Base-by-base conservation (phyloP, 2,797 vertebrate genomes). In the Silurus lanzhouensis region DNA sequence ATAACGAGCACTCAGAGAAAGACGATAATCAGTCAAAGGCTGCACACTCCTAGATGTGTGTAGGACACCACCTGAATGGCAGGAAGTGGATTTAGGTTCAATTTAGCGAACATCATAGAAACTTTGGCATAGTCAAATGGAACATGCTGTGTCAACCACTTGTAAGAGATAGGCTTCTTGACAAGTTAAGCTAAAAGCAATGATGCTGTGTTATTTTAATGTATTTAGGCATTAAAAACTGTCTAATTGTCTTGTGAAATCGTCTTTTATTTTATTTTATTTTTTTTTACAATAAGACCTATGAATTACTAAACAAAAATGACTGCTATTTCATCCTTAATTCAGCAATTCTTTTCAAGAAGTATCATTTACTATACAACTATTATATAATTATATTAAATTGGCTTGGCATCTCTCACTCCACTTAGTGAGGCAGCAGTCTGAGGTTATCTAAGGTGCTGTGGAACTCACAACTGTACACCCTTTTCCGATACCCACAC, bases 401-500 rank as follows among this genome's bases (percentile, higher is more conserved):
- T 52, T 84, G 70, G 58, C 44, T 14, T 77, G 82, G 20, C 67
- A 86, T 86, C 81, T 81, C 83, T 87, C 79, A 87, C 84, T 78
- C 79, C 48, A 61, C 70, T 61, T 63, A 63, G 85, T 27, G 76
- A 82, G 82, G 44, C 75, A 83, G 64, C 84, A 88, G 82, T 64
- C 80, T 52, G 77, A 87, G 84, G 83, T 86, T 90, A 91, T 93
- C 91, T 89, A 84, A 48, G 88, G 84, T 87, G 80, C 84, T 83
- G 85, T 88, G 64, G 79, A 85, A 84, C 88, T 87, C 83, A 60
- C 89, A 89, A 88, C 90, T 91, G 90, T 93, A 93, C 93, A 91
- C 94, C 94, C 94, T 96, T 88, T 95, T 94, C 95, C 92, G 93
- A 91, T 87, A 87, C 90, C 90, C 89, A 87, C 78, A 92, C 89